Conservation (phyloP, 2,888 invertebrate species). For the Parelbella ahira region DNA sequence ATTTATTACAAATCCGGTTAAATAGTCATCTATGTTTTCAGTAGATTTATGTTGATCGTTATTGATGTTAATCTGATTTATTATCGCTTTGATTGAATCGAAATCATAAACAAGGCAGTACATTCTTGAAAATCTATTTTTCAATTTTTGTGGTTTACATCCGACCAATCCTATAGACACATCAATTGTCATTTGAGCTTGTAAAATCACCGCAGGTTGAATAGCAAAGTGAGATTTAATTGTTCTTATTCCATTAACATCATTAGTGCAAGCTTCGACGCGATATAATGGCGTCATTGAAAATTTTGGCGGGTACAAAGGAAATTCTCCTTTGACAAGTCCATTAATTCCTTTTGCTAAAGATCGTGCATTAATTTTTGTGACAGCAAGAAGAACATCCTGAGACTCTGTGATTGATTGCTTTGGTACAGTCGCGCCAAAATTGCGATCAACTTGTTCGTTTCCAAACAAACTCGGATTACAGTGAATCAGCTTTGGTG, state of each 20-base stretch:
- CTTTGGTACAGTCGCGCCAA: constrained; percentile 34
- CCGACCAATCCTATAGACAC: constrained; percentile 62
- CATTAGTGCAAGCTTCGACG: constrained; percentile 58
- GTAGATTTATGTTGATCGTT: constrained; percentile 40
- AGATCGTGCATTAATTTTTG: constrained; percentile 51
- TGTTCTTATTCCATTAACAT: constrained; percentile 51
- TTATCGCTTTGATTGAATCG: constrained; percentile 37
- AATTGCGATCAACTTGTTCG: constrained; percentile 45
- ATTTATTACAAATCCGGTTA: constrained; percentile 66
- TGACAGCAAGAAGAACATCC: constrained; percentile 56
- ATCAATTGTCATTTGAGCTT: constrained; percentile 63
- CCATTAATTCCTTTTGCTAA: constrained; percentile 47
- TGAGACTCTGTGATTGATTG: constrained; percentile 32
- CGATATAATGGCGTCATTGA: constrained; percentile 36
- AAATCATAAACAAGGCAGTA: constrained; percentile 44
- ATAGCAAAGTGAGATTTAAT: constrained; percentile 42
- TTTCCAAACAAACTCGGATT: constrained; percentile 49
- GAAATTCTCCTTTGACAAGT: constrained; percentile 53
- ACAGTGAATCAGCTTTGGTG: constrained; percentile 20
- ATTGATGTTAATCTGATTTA: constrained; percentile 44
- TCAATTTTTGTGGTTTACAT: constrained; percentile 43
- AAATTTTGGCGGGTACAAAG: constrained; percentile 50
- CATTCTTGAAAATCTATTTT: constrained; percentile 50
- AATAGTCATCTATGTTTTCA: constrained; percentile 35
- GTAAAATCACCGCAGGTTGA: constrained; percentile 45